These are phyloP conservation scores for Rhagoletis zephyria DNA, from an alignment of 1,140 invertebrate genomes.

Conservation along the genomic window DNA sequence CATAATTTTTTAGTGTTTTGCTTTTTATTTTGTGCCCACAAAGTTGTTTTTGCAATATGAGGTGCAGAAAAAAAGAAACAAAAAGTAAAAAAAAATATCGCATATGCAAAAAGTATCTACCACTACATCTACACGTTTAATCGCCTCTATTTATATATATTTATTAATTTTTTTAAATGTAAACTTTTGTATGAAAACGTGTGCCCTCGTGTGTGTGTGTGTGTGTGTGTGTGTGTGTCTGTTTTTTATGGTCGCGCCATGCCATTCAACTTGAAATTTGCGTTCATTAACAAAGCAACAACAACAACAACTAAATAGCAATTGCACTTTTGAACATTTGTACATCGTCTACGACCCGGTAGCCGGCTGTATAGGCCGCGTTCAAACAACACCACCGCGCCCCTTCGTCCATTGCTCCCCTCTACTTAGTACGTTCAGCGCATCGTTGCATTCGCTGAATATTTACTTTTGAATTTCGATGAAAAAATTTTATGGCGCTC, in stretches of 20 bases:
- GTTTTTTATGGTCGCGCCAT: background rate
- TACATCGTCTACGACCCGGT: background rate
- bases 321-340: background rate
- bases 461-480: background rate
- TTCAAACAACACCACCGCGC: too few species aligned
- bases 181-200: background rate
- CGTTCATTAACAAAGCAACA: background rate
- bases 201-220: background rate
- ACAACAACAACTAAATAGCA: background rate
- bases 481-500: background rate
- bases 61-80: slow-evolving; percentile 4
- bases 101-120: background rate
- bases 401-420: too few species aligned
- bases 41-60: background rate
- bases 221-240: background rate
- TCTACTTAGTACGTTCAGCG: too few species aligned
- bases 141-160: background rate
- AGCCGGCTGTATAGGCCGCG: background rate
- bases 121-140: background rate
- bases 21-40: background rate
- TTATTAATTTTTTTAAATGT: background rate
- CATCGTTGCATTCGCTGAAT: background rate
- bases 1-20: background rate
- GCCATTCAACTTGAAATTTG: slow-evolving; percentile 33
- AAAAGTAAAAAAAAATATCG: background rate